Evolutionary conservation across 2,113 vertebrate species (phyloP).

Genomic region (Xenus cinereus): DNA sequence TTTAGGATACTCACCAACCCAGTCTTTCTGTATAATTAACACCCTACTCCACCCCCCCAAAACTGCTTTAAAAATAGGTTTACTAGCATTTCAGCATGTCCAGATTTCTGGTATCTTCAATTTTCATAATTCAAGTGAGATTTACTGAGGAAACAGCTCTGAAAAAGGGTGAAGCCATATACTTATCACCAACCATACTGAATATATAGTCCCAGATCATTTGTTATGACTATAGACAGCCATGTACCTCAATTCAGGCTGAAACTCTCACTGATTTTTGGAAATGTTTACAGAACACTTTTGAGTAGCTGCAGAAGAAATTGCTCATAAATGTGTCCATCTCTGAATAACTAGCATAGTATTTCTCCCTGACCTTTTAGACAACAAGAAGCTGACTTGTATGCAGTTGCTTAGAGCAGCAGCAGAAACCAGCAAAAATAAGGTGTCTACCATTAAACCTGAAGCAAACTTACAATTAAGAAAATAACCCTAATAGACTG

Average conservation of each 20-base stretch:
- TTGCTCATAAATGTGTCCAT: not conserved
- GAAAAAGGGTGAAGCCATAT: not conserved
- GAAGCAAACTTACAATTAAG: not conserved
- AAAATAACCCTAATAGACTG: not conserved
- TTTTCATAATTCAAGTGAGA: not conserved
- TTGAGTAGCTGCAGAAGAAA: not conserved
- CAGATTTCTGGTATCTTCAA: not conserved
- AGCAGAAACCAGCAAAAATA: not conserved
- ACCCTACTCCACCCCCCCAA: not conserved
- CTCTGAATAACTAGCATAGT: not conserved
- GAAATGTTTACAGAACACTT: not conserved
- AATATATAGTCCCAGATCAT: accelerated
- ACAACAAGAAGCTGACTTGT: not conserved
- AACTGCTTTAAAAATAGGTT: not conserved
- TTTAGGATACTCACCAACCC: not conserved
- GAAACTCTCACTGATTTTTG: not conserved
- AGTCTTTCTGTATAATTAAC: not conserved
- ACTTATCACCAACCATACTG: not conserved
- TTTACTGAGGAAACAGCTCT: not conserved
- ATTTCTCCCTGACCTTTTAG: not conserved
- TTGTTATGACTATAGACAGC: not conserved
- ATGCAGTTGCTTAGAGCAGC: not conserved
- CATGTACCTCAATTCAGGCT: not conserved
- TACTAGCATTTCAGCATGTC: not conserved
- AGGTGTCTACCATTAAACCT: not conserved